These are phyloP conservation scores for Amphiura filiformis DNA, from an alignment of 35 echinoderm and acorn worm genomes.

Conservation along the genomic window DNA sequence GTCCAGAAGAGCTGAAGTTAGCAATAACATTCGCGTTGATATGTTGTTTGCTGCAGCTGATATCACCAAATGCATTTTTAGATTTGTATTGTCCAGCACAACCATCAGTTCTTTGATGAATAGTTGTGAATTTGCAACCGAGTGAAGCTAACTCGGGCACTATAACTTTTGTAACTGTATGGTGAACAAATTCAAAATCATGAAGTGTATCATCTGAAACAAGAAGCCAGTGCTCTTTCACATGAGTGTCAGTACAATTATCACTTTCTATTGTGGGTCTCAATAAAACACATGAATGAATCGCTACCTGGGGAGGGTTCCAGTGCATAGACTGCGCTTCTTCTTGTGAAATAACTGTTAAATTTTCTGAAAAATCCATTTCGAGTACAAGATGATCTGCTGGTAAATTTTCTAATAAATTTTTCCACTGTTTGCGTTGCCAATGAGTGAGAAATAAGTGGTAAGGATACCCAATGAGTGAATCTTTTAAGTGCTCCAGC, in stretches of 20 bases:
- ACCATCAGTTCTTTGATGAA: background rate
- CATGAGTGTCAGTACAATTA: background rate
- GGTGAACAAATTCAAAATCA: background rate
- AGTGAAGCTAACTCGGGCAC: background rate
- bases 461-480: background rate
- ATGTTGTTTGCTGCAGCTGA: background rate
- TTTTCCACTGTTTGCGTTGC: background rate
- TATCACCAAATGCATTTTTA: background rate
- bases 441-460: background rate
- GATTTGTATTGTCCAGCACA: background rate
- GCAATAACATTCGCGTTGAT: background rate
- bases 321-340: background rate
- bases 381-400: background rate
- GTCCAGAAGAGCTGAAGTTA: background rate
- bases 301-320: background rate
- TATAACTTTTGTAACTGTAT: background rate
- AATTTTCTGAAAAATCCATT: background rate
- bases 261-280: background rate
- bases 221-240: background rate
- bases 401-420: background rate
- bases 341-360: background rate
- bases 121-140: background rate
- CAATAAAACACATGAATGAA: background rate
- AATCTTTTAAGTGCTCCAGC: background rate
- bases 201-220: background rate